Evolutionary conservation across 2,888 invertebrate species (phyloP).

Genomic region (Ormyrus nitidulus): DNA sequence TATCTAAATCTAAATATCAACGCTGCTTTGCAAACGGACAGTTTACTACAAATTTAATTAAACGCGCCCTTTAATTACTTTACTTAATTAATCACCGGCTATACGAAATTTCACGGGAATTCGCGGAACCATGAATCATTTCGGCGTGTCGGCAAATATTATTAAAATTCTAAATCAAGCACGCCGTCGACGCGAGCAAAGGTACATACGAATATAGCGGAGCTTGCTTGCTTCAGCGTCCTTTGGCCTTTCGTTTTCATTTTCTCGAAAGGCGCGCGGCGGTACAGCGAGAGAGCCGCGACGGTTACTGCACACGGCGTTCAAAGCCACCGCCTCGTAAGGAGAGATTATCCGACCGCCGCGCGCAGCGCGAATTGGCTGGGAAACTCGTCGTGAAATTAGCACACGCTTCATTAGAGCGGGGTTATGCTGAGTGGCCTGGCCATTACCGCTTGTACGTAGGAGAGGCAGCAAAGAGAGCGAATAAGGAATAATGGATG

Average conservation of each 20-base stretch:
- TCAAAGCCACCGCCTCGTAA: constrained; percentile 11
- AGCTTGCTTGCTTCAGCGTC: too few relatives aligned
- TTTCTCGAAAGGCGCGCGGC: neutral
- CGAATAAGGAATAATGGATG: constrained; percentile 18
- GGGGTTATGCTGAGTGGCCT: constrained; percentile 28
- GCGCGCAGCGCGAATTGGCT: constrained; percentile 12
- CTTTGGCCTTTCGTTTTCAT: neutral
- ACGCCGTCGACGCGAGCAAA: too few relatives aligned
- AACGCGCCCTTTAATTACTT: too few relatives aligned
- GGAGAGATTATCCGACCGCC: constrained; percentile 26
- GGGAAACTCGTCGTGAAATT: constrained; percentile 19
- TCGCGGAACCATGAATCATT: too few relatives aligned
- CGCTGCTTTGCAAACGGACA: too few relatives aligned
- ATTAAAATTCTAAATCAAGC: too few relatives aligned
- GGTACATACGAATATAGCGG: too few relatives aligned
- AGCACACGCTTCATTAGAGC: constrained; percentile 33
- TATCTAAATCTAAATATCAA: too few relatives aligned
- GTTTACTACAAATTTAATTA: too few relatives aligned
- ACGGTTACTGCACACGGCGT: neutral
- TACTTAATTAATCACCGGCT: too few relatives aligned
- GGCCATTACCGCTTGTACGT: constrained; percentile 5
- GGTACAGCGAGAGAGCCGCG: neutral
- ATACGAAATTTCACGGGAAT: too few relatives aligned
- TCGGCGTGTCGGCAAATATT: too few relatives aligned
- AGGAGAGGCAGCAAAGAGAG: neutral